phyloP scores from a whole-genome alignment of 2,797 vertebrate species.

The Esox masquinongy region DNA sequence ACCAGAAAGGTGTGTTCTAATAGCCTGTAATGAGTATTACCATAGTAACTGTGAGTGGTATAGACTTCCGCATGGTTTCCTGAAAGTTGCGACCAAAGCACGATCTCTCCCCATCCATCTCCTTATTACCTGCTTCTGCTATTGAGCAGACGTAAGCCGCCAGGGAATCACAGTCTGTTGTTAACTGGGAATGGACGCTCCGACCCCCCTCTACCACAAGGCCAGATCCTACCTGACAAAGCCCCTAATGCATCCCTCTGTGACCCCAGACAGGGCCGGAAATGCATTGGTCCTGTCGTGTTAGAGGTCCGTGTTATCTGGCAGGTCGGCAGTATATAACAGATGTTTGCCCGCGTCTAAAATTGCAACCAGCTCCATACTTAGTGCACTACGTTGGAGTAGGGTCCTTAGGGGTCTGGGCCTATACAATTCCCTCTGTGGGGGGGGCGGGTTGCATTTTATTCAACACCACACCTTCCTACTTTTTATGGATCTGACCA shows the following conservation, averaged over 20 bases:
- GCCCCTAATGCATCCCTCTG: constrained; percentile 28
- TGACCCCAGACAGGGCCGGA: constrained; percentile 13
- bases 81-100: constrained; percentile 4
- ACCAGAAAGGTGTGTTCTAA: neutral
- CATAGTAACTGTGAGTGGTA: constrained; percentile 13
- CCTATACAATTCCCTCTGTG: neutral
- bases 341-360: neutral
- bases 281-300: constrained; percentile 1
- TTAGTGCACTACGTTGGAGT: neutral
- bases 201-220: constrained; percentile 16
- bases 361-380: neutral
- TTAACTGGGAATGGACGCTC: constrained; percentile 48
- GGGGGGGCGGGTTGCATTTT: neutral
- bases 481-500: neutral
- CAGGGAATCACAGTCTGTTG: constrained; percentile 51
- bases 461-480: neutral
- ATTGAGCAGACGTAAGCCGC: constrained; percentile 41
- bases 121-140: constrained; percentile 66
- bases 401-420: neutral
- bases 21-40: neutral
- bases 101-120: constrained; percentile 58
- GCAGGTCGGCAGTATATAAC: neutral
- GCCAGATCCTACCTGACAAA: constrained; percentile 26
- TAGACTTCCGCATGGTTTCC: constrained; percentile 42
- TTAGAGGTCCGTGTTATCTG: neutral